A percentile compares a stretch with the other conserved stretches of the same genome.
phyloP scores from a whole-genome alignment of 2,797 vertebrate genomes.

The Etheostoma perlongum region DNA sequence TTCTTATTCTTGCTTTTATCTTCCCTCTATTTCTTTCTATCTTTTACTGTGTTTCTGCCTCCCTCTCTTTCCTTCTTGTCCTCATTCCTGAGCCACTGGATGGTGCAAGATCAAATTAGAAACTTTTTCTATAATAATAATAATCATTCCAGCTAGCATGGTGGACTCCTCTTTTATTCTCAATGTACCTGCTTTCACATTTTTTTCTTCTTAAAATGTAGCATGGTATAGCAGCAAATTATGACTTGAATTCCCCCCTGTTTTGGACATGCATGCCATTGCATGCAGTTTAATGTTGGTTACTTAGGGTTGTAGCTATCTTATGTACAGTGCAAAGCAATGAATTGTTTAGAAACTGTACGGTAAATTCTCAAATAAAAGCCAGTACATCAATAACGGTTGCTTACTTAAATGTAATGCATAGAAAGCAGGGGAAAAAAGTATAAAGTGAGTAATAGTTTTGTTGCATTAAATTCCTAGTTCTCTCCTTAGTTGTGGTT shows the following conservation, averaged over 20 bases:
- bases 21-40: slow-evolving; percentile 20
- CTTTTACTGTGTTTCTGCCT: slow-evolving; percentile 19
- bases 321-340: neutral
- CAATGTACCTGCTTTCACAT: slow-evolving; percentile 73
- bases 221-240: slow-evolving; percentile 68
- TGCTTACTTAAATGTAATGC: neutral
- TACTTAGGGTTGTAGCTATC: slow-evolving; percentile 24
- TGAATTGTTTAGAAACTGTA: slow-evolving; percentile 17
- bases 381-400: neutral
- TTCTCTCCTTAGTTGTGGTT: neutral
- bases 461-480: neutral
- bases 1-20: slow-evolving; percentile 12
- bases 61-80: slow-evolving; percentile 19
- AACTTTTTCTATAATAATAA: slow-evolving; percentile 63
- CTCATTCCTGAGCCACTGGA: slow-evolving; percentile 54
- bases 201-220: slow-evolving; percentile 73
- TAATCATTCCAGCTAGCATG: slow-evolving; percentile 84
- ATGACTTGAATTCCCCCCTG: slow-evolving; percentile 73
- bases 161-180: slow-evolving; percentile 77
- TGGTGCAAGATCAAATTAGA: slow-evolving; percentile 70
- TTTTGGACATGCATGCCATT: slow-evolving; percentile 79
- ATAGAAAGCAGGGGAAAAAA: neutral
- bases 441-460: slow-evolving; percentile 2
- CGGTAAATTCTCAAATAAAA: slow-evolving; percentile 65
- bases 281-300: slow-evolving; percentile 72